phyloP scores from a whole-genome alignment of 2,797 vertebrate species.

The Enteromius anoplus region DNA sequence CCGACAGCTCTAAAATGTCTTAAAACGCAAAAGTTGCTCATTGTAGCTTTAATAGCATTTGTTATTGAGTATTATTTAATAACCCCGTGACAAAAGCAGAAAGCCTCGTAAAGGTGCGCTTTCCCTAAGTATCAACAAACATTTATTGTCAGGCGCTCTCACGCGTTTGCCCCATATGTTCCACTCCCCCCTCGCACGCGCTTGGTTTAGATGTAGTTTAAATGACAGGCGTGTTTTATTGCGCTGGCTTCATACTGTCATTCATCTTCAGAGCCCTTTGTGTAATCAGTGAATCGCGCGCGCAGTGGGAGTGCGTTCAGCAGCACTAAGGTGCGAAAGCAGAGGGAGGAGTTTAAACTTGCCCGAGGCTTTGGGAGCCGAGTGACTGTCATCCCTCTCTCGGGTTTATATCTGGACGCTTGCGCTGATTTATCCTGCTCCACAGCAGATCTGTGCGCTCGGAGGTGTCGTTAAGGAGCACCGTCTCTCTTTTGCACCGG shows the following conservation, averaged over 20 bases:
- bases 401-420: background rate
- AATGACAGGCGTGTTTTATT: slow-evolving; percentile 3
- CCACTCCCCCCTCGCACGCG: background rate
- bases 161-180: slow-evolving; percentile 7
- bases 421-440: background rate
- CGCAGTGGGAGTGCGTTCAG: slow-evolving; percentile 30
- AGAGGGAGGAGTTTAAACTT: slow-evolving; percentile 67
- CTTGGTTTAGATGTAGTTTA: background rate
- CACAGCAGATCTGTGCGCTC: slow-evolving; percentile 14
- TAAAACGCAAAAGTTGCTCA: background rate
- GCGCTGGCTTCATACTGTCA: background rate
- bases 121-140: background rate
- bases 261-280: background rate
- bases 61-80: background rate
- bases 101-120: background rate
- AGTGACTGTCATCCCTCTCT: slow-evolving; percentile 19
- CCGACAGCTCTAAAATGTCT: background rate
- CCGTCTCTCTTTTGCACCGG: slow-evolving; percentile 44
- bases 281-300: background rate
- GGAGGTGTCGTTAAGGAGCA: slow-evolving; percentile 26
- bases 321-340: slow-evolving; percentile 69
- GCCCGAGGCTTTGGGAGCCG: slow-evolving; percentile 19
- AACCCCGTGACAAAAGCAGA: background rate
- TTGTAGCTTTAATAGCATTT: background rate
- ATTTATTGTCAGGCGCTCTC: background rate